Evolutionary conservation across 2,888 invertebrate species (phyloP).

Genomic region (Steinernema hermaphroditum): DNA sequence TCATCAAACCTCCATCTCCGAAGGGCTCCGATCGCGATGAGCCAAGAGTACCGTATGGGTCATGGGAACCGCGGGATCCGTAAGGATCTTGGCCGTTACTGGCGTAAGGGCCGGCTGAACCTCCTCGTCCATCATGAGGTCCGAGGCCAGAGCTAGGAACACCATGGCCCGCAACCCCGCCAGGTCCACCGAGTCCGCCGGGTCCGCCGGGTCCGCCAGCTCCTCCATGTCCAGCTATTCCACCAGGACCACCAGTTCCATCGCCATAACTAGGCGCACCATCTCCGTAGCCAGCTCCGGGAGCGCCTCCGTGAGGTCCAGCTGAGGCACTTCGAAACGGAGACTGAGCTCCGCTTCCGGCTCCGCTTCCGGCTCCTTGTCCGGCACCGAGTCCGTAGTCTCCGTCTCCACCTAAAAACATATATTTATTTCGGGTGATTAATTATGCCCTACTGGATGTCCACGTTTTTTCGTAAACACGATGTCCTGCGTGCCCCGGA

Average conservation of each 20-base stretch:
- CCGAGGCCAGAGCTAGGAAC: not conserved
- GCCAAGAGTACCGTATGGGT: slow-evolving; percentile 9
- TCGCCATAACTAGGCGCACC: not conserved
- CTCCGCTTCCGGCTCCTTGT: not conserved
- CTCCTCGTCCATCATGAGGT: too few species aligned
- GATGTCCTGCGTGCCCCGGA: slow-evolving; percentile 56
- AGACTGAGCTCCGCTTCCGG: slow-evolving; percentile 15
- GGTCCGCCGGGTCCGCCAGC: not conserved
- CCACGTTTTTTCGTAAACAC: slow-evolving; percentile 62
- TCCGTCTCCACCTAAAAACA: not conserved
- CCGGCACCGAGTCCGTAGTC: not conserved
- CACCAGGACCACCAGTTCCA: slow-evolving; percentile 10
- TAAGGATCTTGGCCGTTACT: too few species aligned
- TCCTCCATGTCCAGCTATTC: not conserved
- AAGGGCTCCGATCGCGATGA: slow-evolving; percentile 20
- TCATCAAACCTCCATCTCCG: slow-evolving; percentile 7
- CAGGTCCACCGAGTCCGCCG: slow-evolving; percentile 5
- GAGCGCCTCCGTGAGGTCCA: not conserved
- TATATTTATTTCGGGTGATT: too few species aligned
- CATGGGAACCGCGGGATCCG: too few species aligned
- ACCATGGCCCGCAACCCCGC: not conserved
- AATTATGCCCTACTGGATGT: slow-evolving; percentile 48
- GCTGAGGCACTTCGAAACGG: slow-evolving; percentile 6
- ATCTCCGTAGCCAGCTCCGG: not conserved
- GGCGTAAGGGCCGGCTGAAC: too few species aligned